Base-by-base conservation (phyloP, 1,140 invertebrate species). In the Psix sp. region DNA sequence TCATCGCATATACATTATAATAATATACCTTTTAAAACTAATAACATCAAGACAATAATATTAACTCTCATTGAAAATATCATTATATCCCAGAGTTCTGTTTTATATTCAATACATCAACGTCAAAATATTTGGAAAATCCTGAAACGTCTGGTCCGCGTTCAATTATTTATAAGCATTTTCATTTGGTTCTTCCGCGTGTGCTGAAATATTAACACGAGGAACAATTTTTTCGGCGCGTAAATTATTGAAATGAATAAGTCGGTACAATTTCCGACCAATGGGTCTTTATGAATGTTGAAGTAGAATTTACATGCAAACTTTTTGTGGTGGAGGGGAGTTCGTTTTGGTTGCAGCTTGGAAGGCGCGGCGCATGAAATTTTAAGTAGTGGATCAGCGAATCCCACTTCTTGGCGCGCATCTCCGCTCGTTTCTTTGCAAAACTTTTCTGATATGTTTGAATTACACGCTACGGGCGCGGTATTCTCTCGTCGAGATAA, bases 371-470 rank as follows among this genome's bases (percentile, higher is more conserved):
- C 36, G 38, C 36, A 63, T 63, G 43, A 49, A 72, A 72, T 63
- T 72, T 72, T 63, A 51, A 63, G 45, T 18, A 57, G 67, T 15
- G 9, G 66, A 20, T 57, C 40, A 24, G 26, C 39, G n/a, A n/a
- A n/a, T n/a, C n/a, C n/a, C n/a, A n/a, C n/a, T n/a, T n/a, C n/a
- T n/a, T n/a, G n/a, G n/a, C n/a, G n/a, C n/a, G n/a, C n/a, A n/a
- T n/a, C n/a, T n/a, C n/a, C n/a, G n/a, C n/a, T n/a, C n/a, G 33
- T 29, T 51, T 40, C 10, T 20, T 72, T 72, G 51, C 15, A 29
- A 42, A 72, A 72, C 68, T 73, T 73, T 66, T 66, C 62, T 73
- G 70, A 66, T 73, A 66, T 46, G 57, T 65, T 70, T 65, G 48
- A 65, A 70, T 63, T 52, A 70, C 42, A 70, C 48, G 45, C 40